Evolutionary conservation across 2,888 invertebrate species (phyloP), one percentile per base, ranked within the genome.

Genomic region (Synergus japonicus): DNA sequence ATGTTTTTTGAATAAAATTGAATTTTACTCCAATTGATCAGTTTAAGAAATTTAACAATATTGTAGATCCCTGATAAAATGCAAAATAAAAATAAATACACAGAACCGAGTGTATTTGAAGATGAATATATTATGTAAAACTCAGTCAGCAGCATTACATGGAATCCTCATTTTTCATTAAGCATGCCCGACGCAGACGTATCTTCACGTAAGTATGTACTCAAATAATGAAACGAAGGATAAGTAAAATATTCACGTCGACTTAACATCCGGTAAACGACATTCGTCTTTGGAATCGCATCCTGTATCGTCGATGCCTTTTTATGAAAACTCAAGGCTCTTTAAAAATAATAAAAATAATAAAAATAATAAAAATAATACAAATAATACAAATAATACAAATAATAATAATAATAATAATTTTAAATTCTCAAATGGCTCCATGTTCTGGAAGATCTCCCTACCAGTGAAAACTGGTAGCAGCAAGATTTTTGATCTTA

Each of bases 231-330:
- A 49, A 69, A 46, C 8, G 7, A 46, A 69, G 46, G 7, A 69
- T 69, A 29, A 69, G 69, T 69, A 69, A 69, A 69, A 69, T 69
- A 69, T 69, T 69, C 69, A 69, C 69, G 69, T 69, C 46, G 22
- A 46, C 46, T 69, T 29, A 67, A 49, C 69, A 69, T 69, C 69
- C 69, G 69, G 46, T 22, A 69, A 46, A 22, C 46, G 22, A 22
- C 49, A 22, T 49, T 69, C 22, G 29, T 15, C 44, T 69, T 49
- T 18, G 12, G 18, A 13, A 49, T 49, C 3, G 18, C 29, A 69
- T 49, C 69, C 46, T 46, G 46, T 46, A 46, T 49, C 7, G 15
- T 22, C n/a, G 15, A 10, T 66, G n/a, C n/a, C n/a, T 18, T 66
- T n/a, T 41, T 18, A 66, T 13, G 43, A 66, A 66, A 66, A 15